Evolutionary conservation across 35 echinoderm and acorn worm species (phyloP), one percentile per base, ranked within the genome.

Genomic region (Strongylocentrotus purpuratus): DNA sequence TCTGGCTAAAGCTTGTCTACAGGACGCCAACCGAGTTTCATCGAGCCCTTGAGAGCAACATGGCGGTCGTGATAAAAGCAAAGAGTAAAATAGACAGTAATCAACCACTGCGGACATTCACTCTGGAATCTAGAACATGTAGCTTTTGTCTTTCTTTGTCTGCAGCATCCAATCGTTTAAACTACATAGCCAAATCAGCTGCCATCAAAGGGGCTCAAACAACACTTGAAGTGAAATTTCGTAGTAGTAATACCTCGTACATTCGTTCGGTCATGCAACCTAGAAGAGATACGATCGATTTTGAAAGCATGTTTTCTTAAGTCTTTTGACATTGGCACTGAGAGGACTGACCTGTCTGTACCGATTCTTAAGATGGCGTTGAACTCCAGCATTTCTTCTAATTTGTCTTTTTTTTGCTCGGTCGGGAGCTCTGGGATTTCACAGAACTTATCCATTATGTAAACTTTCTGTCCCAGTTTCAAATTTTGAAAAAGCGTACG

Each of bases 31-130:
- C 22, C 28, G 65, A 78, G 28, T 22, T 78, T 8, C 22, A 78
- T n/a, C 65, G 65, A 78, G 28, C 65, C 28, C 65, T 78, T 78
- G 65, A 78, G 4, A 78, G 25, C 20, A 78, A 78, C 65, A 78
- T 78, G 65, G 28, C 65, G 65, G 65, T 78, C 20, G 20, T 78
- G 65, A 78, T 78, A 78, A 78, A 78, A 78, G 65, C 65, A 78
- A 78, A 78, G 65, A 78, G 22, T 78, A 78, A 78, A n/a, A 78
- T n/a, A 78, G 65, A 78, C 65, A 78, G 65, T 78, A 78, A 78
- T 78, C 65, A 78, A 78, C 20, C 25, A 78, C 65, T 78, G 65
- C 65, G 65, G 65, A 78, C 65, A 78, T 78, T 78, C 65, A 78
- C 65, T 78, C 65, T 28, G 20, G 65, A 78, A 78, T 78, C 65